phyloP scores from a whole-genome alignment of 2,888 invertebrate species.

The Invenusta paracnida region DNA sequence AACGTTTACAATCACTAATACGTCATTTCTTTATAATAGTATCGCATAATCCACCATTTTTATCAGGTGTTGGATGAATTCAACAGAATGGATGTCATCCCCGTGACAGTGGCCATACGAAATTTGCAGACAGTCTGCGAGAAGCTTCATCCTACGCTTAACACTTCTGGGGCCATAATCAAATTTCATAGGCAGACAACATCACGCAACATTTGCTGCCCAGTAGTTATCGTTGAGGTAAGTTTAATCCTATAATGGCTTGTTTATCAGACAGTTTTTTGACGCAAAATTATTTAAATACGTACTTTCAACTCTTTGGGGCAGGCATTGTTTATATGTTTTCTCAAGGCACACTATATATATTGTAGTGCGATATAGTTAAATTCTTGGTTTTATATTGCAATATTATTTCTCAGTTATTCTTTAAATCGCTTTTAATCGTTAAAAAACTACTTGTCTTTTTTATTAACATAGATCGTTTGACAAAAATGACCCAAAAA shows the following conservation, averaged over 20 bases:
- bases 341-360: too few species aligned
- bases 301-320: too few species aligned
- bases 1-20: not conserved
- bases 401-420: not conserved
- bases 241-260: not conserved
- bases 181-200: not conserved
- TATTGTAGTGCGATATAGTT: too few species aligned
- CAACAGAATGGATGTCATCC: not conserved
- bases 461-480: not conserved
- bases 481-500: not conserved
- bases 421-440: not conserved
- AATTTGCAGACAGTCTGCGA: not conserved
- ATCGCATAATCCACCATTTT: not conserved
- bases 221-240: not conserved
- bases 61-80: not conserved
- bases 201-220: not conserved
- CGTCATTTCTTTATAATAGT: not conserved
- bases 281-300: too few species aligned
- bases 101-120: not conserved
- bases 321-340: too few species aligned
- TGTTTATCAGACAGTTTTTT: too few species aligned
- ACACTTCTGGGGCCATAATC: not conserved
- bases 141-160: not conserved
- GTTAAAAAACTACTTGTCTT: not conserved
- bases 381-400: too few species aligned